These are phyloP conservation scores for Microctonus aethiopoides DNA, from an alignment of 2,888 invertebrate genomes.

Conservation along the genomic window DNA sequence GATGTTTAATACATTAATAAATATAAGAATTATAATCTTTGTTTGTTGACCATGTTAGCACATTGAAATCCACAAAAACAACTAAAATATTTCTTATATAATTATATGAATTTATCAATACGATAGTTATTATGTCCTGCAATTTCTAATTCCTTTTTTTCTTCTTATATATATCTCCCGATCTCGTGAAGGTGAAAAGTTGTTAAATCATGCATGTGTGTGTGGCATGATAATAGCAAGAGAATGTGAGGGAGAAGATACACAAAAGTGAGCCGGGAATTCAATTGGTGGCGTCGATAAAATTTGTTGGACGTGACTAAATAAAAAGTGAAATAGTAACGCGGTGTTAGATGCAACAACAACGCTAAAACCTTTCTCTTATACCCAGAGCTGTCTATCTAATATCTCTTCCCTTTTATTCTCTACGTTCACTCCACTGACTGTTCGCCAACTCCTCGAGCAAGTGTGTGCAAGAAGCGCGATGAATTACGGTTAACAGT, in stretches of 20 bases:
- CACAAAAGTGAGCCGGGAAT: too few relatives aligned
- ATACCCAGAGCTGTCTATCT: conserved; percentile 16
- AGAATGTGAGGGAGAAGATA: conserved; percentile 1
- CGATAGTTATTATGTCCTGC: too few relatives aligned
- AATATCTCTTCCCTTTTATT: conserved; percentile 10
- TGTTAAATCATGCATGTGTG: neutral
- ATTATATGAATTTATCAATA: neutral
- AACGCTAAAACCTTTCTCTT: conserved; percentile 29
- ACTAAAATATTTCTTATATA: too few relatives aligned
- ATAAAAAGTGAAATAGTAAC: conserved; percentile 57
- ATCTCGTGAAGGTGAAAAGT: neutral
- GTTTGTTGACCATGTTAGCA: too few relatives aligned
- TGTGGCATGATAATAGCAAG: conserved; percentile 23
- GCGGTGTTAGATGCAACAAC: conserved; percentile 48
- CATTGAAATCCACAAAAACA: too few relatives aligned
- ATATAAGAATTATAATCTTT: too few relatives aligned
- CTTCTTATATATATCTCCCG: too few relatives aligned
- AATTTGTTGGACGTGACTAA: conserved; percentile 54
- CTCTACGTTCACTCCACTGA: conserved; percentile 11
- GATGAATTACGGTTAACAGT: conserved; percentile 63
- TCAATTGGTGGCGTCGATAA: conserved; percentile 55
- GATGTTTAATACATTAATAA: too few relatives aligned
- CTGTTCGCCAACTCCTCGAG: conserved; percentile 24
- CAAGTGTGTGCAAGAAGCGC: conserved; percentile 47
- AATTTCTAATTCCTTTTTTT: neutral